Percentiles rank a stretch among this genome's conserved stretches.
Conservation (phyloP, 2,797 vertebrate genomes). For the Natrix natrix region DNA sequence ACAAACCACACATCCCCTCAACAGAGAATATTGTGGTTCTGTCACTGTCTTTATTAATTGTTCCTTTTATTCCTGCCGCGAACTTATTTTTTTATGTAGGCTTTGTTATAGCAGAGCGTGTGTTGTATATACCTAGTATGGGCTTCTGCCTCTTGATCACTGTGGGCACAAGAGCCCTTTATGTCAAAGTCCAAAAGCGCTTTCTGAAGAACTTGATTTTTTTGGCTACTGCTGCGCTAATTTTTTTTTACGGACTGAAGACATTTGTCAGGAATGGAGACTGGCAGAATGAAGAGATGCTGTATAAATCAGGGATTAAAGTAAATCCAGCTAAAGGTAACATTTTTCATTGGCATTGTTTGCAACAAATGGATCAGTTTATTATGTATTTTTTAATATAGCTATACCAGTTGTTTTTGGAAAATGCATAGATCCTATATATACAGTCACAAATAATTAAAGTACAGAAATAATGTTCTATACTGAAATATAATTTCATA, state of each 20-base stretch:
- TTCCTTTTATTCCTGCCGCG: constrained; percentile 95
- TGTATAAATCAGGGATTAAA: constrained; percentile 98
- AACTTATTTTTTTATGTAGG: constrained; percentile 99
- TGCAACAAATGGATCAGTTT: neutral
- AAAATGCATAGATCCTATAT: constrained; percentile 15
- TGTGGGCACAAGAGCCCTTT: constrained; percentile 86
- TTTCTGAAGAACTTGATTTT: constrained; percentile 84
- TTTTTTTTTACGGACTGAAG: constrained; percentile 90
- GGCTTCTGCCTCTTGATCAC: constrained; percentile 96
- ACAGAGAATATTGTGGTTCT: constrained; percentile 90
- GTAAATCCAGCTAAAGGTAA: constrained; percentile 99
- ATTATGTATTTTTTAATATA: constrained; percentile 31
- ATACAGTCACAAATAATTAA: constrained; percentile 16
- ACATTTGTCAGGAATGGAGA: constrained; percentile 92
- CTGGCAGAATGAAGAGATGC: constrained; percentile 99
- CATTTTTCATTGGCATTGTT: constrained; percentile 39
- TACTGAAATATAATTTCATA: neutral
- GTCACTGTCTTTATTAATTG: constrained; percentile 87
- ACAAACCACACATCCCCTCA: constrained; percentile 83
- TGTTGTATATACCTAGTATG: constrained; percentile 99
- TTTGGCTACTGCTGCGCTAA: constrained; percentile 82
- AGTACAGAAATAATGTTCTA: neutral
- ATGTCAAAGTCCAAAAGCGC: constrained; percentile 80
- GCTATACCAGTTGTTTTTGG: constrained; percentile 8
- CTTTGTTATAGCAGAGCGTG: constrained; percentile 97